Percentiles rank a stretch among this genome's conserved stretches.
phyloP scores from a whole-genome alignment of 1,140 invertebrate genomes.

The Diachasma alloeum region DNA sequence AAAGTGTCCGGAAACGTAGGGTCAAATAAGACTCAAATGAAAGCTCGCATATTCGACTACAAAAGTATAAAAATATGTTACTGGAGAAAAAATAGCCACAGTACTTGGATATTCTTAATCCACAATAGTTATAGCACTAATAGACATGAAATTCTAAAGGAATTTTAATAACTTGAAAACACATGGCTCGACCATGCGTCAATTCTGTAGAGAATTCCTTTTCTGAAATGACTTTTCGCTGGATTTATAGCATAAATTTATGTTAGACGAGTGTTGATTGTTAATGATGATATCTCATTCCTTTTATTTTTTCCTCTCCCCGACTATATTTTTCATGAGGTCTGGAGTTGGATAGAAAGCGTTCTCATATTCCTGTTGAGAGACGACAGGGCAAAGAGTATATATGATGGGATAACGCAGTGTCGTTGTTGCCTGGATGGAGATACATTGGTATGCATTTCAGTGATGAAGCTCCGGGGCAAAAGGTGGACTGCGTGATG shows the following conservation, averaged over 20 bases:
- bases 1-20: too few relatives aligned
- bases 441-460: conserved; percentile 57
- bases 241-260: not conserved
- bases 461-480: conserved; percentile 39
- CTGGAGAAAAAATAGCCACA: too few relatives aligned
- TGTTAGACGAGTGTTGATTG: not conserved
- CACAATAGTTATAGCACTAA: too few relatives aligned
- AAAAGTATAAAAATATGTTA: too few relatives aligned
- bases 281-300: not conserved
- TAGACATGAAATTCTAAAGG: too few relatives aligned
- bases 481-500: conserved; percentile 21
- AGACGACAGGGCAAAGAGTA: not conserved
- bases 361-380: not conserved
- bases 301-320: not conserved
- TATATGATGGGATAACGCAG: not conserved
- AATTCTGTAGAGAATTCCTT: not conserved
- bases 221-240: not conserved
- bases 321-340: not conserved
- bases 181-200: not conserved
- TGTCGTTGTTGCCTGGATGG: conserved; percentile 31
- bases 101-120: too few relatives aligned
- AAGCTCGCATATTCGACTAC: too few relatives aligned
- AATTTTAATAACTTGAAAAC: too few relatives aligned
- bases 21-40: too few relatives aligned
- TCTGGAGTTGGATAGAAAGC: not conserved